Evolutionary conservation across 2,888 invertebrate species (phyloP), one percentile per base, ranked within the genome.

Genomic region (Strigamia transsilvanica): DNA sequence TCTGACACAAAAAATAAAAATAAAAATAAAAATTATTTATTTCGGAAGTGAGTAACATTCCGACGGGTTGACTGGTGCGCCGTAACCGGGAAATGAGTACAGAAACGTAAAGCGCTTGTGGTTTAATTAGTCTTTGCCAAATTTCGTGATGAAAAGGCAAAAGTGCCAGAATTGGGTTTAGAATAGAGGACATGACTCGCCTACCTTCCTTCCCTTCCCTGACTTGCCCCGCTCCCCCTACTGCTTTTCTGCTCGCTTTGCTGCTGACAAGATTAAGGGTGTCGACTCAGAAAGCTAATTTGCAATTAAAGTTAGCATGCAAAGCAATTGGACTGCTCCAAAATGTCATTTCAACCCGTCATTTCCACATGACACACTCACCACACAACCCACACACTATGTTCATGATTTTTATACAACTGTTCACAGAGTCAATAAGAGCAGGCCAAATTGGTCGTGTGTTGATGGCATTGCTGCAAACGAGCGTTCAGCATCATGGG

Each of bases 261-360:
- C 73, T 73, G 73, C 73, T 73, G 73, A 73, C 73, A 73, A 73
- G 73, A 73, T 73, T 73, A 73, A 73, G 73, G 73, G 73, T 73
- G 73, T 73, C 73, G 73, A 73, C 73, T 73, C 73, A 73, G 73
- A 27, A 73, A 73, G 73, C 73, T 73, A 73, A 73, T 73, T 73
- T 73, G 73, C 73, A 73, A 73, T 73, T 73, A 73, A 73, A 73
- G 32, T 73, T 73, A 73, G 73, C 73, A 73, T 73, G 73, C 73
- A 73, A 73, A 73, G 73, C 73, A 73, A 73, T 73, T 73, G 73
- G 73, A 9, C n/a, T 2, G 56, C 32, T 73, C 27, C 23, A 73
- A 27, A 27, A 73, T 32, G n/a, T 56, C 18, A 56, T 56, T 18
- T n/a, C 18, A 56, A 56, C 21, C 56, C 56, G n/a, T 56, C 56